Percentiles rank a stretch among this genome's conserved stretches.
Conservation (phyloP, 1,140 invertebrate species). For the Drosophila carrolli region DNA sequence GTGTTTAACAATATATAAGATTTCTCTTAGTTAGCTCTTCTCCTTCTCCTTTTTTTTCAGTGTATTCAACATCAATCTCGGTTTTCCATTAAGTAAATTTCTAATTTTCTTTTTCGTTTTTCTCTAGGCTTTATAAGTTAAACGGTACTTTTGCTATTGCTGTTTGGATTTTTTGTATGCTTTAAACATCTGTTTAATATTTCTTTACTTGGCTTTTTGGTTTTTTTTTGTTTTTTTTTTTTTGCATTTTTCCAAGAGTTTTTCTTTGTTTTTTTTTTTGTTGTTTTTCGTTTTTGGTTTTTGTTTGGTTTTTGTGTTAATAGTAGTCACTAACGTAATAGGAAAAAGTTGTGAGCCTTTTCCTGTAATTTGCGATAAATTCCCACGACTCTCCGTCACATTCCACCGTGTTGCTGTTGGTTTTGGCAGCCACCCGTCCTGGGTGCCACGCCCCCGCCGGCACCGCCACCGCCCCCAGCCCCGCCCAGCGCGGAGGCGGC, state of each 20-base stretch:
- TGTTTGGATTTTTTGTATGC: conserved; percentile 62
- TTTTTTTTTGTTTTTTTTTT: conserved; percentile 39
- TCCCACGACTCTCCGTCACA: conserved; percentile 94
- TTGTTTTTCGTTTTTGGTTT: conserved; percentile 43
- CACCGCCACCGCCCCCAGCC: conserved; percentile 51
- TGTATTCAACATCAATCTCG: conserved; percentile 76
- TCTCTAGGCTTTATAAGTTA: conserved; percentile 67
- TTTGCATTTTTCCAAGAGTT: conserved; percentile 31
- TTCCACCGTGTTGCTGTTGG: conserved; percentile 86
- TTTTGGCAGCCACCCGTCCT: conserved; percentile 85
- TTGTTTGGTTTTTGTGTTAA: conserved; percentile 39
- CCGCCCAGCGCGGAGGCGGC: conserved; percentile 50
- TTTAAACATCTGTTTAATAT: conserved; percentile 71
- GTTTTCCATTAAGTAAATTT: conserved; percentile 68
- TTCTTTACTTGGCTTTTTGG: conserved; percentile 26
- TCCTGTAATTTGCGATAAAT: conserved; percentile 93
- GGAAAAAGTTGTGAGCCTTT: conserved; percentile 88
- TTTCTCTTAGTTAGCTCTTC: conserved; percentile 15
- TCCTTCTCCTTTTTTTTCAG: conserved; percentile 35
- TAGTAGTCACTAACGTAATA: conserved; percentile 84
- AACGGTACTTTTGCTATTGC: conserved; percentile 76
- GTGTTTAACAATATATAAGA: conserved; percentile 43
- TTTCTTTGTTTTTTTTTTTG: conserved; percentile 45
- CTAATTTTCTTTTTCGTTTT: conserved; percentile 54
- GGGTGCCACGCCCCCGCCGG: conserved; percentile 84